Percentiles rank a stretch among this genome's conserved stretches.
Conservation (phyloP, 2,797 vertebrate species). For the Poecilia picta region DNA sequence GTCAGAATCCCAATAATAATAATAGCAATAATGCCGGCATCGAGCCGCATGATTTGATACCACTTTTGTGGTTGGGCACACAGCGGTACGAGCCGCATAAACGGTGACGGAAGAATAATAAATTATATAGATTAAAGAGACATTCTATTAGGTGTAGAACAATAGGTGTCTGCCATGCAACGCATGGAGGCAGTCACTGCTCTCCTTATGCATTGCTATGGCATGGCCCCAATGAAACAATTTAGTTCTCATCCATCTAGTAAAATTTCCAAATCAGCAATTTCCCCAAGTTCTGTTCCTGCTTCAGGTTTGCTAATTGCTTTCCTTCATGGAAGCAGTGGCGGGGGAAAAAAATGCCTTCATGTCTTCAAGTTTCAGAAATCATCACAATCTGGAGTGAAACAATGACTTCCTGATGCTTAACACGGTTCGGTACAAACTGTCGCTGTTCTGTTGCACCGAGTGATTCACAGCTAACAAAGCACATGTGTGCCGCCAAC, state of each 20-base stretch:
- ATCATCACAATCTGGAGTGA: slow-evolving; percentile 19
- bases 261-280: neutral
- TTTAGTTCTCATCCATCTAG: neutral
- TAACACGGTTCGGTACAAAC: slow-evolving; percentile 24
- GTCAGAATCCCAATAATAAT: no score
- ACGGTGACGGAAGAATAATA: no score
- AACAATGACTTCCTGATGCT: slow-evolving; percentile 29
- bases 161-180: no score
- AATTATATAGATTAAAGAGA: no score
- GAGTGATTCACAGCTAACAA: slow-evolving; percentile 52
- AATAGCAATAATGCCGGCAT: no score
- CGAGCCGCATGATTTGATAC: no score
- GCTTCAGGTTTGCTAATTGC: slow-evolving; percentile 6
- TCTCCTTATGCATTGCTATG: no score
- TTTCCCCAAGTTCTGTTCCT: neutral
- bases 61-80: no score
- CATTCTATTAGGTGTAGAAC: no score
- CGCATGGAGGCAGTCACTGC: no score
- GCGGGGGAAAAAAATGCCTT: neutral
- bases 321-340: neutral
- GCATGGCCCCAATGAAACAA: no score
- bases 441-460: slow-evolving; percentile 16
- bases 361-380: slow-evolving; percentile 19
- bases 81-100: no score
- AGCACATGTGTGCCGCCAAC: slow-evolving; percentile 42